Evolutionary conservation across 2,113 vertebrate genomes (phyloP), one percentile per base, ranked within the genome.

Genomic region (Fregata magnificens): DNA sequence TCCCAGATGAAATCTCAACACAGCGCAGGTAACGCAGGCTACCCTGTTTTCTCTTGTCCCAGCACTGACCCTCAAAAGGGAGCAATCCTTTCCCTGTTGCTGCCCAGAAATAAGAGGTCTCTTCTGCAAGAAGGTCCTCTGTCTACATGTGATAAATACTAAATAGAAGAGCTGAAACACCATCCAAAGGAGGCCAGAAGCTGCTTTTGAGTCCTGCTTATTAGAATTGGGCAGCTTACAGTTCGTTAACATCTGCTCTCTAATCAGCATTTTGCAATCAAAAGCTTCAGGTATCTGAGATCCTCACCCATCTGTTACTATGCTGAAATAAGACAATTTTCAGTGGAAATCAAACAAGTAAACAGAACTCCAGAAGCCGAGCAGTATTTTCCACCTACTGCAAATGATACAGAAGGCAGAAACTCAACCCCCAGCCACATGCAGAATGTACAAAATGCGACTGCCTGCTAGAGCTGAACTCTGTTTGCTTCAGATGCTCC

Each of bases 261-360:
- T 95, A 74, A 84, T 84, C 82, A 93, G 61, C 34, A 40, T 38
- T 67, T 67, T 72, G 76, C 83, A 82, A 52, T 81, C 72, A 20
- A 87, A 93, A 89, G 65, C 84, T 72, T 69, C 90, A 88, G 94
- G 88, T 82, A 86, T 6, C 77, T 24, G 62, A 90, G 89, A 88
- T 40, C 93, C 67, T 92, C 85, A 32, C 74, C 76, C 92, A 88
- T 92, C 93, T 94, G 90, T 78, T 78, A 25, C 86, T 63, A 32
- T 2, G 2, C 56, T 81, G 47, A 90, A 91, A 72, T 40, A 50
- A 65, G 42, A 55, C 18, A 10, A 63, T 93, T 89, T 88, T 81
- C 96, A 74, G 36, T 40, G 80, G 61, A 40, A 93, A 86, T 79
- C 67, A 76, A 76, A 56, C 38, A 72, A 86, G 66, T 16, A 28